Conservation (phyloP, 2,888 invertebrate species). For the Xanthia togata region DNA sequence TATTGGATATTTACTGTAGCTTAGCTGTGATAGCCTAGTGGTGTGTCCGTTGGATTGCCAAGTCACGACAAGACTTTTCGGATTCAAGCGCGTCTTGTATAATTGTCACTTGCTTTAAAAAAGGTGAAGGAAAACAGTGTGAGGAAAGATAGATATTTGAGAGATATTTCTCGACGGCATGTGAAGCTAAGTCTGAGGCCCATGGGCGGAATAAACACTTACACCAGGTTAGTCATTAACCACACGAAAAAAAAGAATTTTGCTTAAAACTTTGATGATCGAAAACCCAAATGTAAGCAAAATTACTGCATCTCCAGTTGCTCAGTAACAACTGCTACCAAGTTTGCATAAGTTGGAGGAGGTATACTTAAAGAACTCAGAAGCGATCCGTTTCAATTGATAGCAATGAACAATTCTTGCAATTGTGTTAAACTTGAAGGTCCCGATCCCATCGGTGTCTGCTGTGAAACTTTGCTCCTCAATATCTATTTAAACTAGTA, state of each 20-base stretch:
- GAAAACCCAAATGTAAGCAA: neutral
- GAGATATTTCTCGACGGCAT: too few species aligned
- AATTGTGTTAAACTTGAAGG: constrained; percentile 55
- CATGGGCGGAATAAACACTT: too few species aligned
- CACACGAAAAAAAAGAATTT: neutral
- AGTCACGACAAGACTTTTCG: too few species aligned
- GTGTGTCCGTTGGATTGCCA: too few species aligned
- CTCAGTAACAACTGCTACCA: constrained; percentile 1
- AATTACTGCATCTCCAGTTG: neutral
- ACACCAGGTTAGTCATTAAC: too few species aligned
- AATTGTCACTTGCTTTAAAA: too few species aligned
- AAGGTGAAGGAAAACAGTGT: too few species aligned
- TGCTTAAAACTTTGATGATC: neutral
- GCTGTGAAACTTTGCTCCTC: constrained; percentile 37
- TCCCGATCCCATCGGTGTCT: constrained; percentile 17
- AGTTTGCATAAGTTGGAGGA: constrained; percentile 5
- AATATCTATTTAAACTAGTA: constrained; percentile 33
- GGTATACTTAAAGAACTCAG: constrained; percentile 30
- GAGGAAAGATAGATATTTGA: too few species aligned
- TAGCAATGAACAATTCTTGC: constrained; percentile 29
- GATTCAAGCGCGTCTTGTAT: too few species aligned
- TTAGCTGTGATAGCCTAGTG: neutral
- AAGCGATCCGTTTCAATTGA: constrained; percentile 43
- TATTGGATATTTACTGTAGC: neutral
- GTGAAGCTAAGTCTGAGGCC: too few species aligned